Evolutionary conservation across 2,113 vertebrate genomes (phyloP).

Genomic region (Platichthys stellatus): DNA sequence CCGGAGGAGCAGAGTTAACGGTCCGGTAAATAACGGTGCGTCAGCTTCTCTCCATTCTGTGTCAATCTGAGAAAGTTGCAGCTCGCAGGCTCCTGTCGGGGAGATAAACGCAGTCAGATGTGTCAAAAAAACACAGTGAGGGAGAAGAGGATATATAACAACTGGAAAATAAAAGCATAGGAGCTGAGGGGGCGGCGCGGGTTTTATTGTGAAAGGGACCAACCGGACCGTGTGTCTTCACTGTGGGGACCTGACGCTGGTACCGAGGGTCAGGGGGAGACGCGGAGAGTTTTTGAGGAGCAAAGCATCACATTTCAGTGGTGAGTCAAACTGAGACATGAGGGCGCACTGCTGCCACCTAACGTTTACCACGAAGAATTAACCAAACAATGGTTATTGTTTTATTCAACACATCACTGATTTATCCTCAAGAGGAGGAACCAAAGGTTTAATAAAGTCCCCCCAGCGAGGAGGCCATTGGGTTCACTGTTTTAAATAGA

Average conservation of each 20-base stretch:
- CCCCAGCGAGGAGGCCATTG: neutral
- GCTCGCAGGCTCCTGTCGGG: conserved; percentile 54
- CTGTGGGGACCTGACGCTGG: neutral
- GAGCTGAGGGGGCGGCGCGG: fast-evolving
- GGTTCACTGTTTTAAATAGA: too few relatives aligned
- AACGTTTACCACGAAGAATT: conserved; percentile 23
- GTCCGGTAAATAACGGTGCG: conserved; percentile 69
- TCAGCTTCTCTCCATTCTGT: conserved; percentile 79
- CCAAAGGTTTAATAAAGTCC: neutral
- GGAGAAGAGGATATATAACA: neutral
- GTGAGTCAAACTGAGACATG: conserved; percentile 16
- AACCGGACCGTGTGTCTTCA: neutral
- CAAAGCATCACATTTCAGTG: conserved; percentile 79
- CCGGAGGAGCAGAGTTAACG: conserved; percentile 51
- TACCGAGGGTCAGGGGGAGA: conserved; percentile 55
- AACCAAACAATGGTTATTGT: neutral
- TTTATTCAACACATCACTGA: neutral
- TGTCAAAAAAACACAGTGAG: neutral
- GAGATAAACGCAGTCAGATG: conserved; percentile 61
- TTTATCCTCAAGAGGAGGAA: neutral
- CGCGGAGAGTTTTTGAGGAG: conserved; percentile 59
- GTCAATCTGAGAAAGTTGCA: conserved; percentile 65
- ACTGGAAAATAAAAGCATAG: conserved; percentile 56
- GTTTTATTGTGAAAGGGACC: conserved; percentile 53
- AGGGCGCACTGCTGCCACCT: conserved; percentile 73